Percentiles rank a stretch among this genome's conserved stretches.
Evolutionary conservation across 2,888 invertebrate species (phyloP).

Genomic region (Cremastinae sp.): DNA sequence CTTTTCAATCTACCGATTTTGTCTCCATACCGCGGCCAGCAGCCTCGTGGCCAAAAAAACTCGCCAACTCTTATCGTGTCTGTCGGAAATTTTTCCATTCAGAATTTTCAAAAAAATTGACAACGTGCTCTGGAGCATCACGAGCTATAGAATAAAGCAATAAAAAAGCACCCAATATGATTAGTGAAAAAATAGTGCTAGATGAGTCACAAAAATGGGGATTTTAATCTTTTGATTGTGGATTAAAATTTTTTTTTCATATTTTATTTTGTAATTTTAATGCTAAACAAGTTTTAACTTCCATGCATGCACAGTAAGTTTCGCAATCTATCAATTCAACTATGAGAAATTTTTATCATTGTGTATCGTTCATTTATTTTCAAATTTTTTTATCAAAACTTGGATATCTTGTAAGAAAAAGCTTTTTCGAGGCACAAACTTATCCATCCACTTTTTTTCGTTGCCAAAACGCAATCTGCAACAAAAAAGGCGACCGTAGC

Average conservation of each 20-base stretch:
- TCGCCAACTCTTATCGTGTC: conserved; percentile 12
- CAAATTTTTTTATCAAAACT: neutral
- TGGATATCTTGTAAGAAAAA: neutral
- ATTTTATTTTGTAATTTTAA: too few species aligned
- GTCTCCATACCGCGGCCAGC: conserved; percentile 42
- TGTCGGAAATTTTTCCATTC: too few species aligned
- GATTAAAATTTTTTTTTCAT: conserved; percentile 1
- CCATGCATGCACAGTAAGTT: too few species aligned
- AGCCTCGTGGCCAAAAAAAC: conserved; percentile 37
- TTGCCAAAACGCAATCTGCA: neutral
- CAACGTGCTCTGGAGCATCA: too few species aligned
- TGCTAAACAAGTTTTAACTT: neutral
- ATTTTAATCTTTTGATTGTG: too few species aligned
- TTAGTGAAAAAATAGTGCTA: too few species aligned
- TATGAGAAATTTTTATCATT: too few species aligned
- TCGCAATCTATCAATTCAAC: too few species aligned
- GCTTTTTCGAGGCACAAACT: neutral
- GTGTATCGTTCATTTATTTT: neutral
- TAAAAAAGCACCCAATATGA: too few species aligned
- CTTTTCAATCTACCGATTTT: conserved; percentile 68
- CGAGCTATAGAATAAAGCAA: too few species aligned
- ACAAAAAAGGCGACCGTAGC: conserved; percentile 1
- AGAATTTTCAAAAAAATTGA: too few species aligned
- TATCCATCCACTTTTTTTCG: neutral
- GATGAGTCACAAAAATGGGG: too few species aligned